Evolutionary conservation across 1,140 invertebrate genomes (phyloP), one percentile per base, ranked within the genome.

Genomic region (Hirudo medicinalis): DNA sequence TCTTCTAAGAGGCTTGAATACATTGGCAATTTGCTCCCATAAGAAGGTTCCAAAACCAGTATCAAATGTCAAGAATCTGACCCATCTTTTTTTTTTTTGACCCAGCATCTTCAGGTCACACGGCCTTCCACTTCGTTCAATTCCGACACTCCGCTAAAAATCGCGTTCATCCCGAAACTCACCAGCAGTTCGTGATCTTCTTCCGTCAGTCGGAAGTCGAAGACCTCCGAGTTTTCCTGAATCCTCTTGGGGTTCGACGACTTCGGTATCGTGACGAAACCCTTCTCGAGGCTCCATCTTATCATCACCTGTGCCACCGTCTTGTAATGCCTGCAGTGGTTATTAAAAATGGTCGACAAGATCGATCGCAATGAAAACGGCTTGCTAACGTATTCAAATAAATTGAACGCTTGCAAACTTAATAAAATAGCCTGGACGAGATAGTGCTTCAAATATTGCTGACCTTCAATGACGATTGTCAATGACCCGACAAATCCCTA

Each of bases 181-280:
- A 68, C 70, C 66, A 75, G 22, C 17, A 43, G 40, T 67, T 68
- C 54, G 73, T 77, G 75, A 36, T 76, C 76, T 9, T 74, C 73
- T 25, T 76, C 71, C 19, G 70, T 63, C 15, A 78, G 63, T 19
- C 25, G n/a, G 74, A 74, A 77, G 60, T 77, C 75, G 72, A 78
- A 78, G 9, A 78, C 76, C 6, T 74, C 60, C 4, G 72, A 53
- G 70, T 78, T 78, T 70, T 76, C 76, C 40, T 70, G 57, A 54
- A 78, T 76, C 69, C 77, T 72, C 2, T 72, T 40, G 4, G 72
- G 71, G 49, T 77, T 71, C 0, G 36, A 32, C 5, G 76, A 76
- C 55, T 78, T 78, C 4, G 78, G 78, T 49, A 78, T 78, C 15
- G 77, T 78, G 49, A 78, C 73, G 54, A 76, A 76, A 3, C 76